These are phyloP conservation scores for Harpalus rufipes DNA, from an alignment of 2,888 invertebrate species.

Conservation along the genomic window DNA sequence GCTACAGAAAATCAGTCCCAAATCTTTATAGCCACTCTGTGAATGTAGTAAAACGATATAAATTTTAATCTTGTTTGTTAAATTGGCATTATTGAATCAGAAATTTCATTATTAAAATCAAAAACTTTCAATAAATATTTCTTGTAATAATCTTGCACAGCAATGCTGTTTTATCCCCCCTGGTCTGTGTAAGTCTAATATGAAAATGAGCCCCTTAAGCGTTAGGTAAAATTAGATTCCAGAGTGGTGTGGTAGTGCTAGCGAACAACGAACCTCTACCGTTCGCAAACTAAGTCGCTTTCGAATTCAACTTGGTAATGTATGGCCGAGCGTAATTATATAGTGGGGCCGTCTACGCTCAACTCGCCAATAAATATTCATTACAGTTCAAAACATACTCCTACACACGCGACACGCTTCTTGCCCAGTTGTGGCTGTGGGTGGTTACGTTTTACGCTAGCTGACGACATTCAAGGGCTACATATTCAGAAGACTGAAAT, in stretches of 20 bases:
- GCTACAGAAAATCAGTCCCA: too few species aligned
- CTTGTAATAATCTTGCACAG: too few species aligned
- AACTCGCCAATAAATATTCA: constrained; percentile 76
- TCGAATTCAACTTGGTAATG: constrained; percentile 63
- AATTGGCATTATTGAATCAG: too few species aligned
- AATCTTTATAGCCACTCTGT: too few species aligned
- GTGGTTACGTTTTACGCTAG: constrained; percentile 5
- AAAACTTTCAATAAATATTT: too few species aligned
- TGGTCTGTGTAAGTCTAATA: background rate
- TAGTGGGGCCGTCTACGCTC: constrained; percentile 73
- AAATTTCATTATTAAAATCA: too few species aligned
- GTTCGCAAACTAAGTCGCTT: constrained; percentile 37
- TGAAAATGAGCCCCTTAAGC: background rate
- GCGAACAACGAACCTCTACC: constrained; percentile 22
- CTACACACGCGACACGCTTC: constrained; percentile 31
- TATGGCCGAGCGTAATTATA: constrained; percentile 73
- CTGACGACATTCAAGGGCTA: too few species aligned
- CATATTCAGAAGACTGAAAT: too few species aligned
- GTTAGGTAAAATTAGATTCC: constrained; percentile 12
- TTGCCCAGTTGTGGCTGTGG: background rate
- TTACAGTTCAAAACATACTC: constrained; percentile 72
- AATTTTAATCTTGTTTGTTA: too few species aligned
- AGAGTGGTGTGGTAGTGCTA: too few species aligned
- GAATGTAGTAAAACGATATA: too few species aligned
- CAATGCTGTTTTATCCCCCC: too few species aligned